A percentile compares a stretch with the other conserved stretches of the same genome.
Evolutionary conservation across 2,113 vertebrate species (phyloP).

Genomic region (Ptilonorhynchus violaceus): DNA sequence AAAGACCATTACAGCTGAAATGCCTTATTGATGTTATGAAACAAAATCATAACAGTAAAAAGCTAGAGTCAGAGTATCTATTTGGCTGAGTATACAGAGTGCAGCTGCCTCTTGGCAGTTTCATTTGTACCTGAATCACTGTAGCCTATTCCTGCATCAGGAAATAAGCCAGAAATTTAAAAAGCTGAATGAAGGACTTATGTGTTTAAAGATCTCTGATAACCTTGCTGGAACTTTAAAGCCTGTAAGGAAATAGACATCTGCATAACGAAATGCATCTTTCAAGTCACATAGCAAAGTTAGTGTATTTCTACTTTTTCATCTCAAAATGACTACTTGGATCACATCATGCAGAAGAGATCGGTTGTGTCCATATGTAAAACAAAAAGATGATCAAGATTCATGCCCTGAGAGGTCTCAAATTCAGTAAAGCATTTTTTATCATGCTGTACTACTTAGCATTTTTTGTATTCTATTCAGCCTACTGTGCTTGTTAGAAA

Average conservation of each 20-base stretch:
- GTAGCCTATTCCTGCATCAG: not conserved
- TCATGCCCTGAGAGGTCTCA: not conserved
- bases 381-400: not conserved
- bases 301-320: not conserved
- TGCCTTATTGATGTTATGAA: not conserved
- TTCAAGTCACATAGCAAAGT: not conserved
- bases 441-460: not conserved
- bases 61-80: not conserved
- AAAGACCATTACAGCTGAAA: not conserved
- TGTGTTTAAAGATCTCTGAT: not conserved
- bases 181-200: not conserved
- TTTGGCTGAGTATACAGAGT: not conserved
- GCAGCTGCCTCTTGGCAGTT: not conserved
- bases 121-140: slow-evolving; percentile 23
- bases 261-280: not conserved
- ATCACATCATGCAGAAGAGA: not conserved
- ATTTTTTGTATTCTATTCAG: not conserved
- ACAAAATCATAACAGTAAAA: slow-evolving; percentile 4
- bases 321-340: not conserved
- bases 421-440: not conserved
- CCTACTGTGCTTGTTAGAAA: not conserved
- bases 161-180: not conserved
- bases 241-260: not conserved
- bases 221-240: not conserved
- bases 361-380: not conserved